Conservation (phyloP, 2,113 vertebrate genomes). For the Kobus ellipsiprymnus region DNA sequence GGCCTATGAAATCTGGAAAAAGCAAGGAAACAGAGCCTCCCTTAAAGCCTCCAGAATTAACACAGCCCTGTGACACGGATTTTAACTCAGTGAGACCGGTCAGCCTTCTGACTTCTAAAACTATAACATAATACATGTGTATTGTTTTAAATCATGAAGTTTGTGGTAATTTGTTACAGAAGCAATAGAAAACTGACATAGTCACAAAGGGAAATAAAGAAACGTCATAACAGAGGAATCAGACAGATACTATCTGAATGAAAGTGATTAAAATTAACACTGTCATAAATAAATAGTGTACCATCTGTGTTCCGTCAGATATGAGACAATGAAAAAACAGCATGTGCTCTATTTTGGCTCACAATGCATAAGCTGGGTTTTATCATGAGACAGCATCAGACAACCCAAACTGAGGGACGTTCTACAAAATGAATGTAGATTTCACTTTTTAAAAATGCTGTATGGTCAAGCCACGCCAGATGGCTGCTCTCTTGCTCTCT, state of each 20-base stretch:
- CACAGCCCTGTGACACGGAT: neutral
- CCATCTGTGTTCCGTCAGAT: neutral
- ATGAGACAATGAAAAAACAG: neutral
- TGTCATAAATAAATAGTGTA: neutral
- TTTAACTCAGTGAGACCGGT: neutral
- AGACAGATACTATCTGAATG: neutral
- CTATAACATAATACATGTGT: neutral
- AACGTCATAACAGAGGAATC: neutral
- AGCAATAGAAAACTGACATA: neutral
- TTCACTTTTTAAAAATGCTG: neutral
- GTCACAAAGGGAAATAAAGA: neutral
- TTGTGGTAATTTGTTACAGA: neutral
- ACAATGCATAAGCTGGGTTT: neutral
- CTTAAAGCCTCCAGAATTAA: too few species aligned
- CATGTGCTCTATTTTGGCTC: neutral
- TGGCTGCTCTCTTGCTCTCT: neutral
- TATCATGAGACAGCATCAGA: neutral
- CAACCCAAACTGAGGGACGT: neutral
- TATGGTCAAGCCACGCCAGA: neutral
- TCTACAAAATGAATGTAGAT: neutral
- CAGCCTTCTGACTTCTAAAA: neutral
- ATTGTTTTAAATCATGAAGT: neutral
- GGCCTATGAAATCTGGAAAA: neutral
- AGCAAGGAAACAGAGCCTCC: neutral
- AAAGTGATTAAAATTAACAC: neutral